Evolutionary conservation across 2,797 vertebrate genomes (phyloP).

Genomic region (Mastacembelus armatus): DNA sequence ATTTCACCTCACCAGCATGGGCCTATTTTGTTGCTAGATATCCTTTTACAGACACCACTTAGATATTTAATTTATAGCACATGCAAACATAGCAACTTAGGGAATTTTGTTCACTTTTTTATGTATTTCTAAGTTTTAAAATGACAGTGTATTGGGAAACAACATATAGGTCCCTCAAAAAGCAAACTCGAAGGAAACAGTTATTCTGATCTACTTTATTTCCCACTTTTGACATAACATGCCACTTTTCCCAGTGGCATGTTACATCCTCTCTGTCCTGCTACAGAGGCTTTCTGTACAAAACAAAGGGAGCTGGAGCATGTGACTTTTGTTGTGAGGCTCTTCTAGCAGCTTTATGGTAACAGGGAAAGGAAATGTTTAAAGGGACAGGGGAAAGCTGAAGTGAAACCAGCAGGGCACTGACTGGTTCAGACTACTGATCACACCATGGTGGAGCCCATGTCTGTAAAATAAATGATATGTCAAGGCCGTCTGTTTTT

Average conservation of each 20-base stretch:
- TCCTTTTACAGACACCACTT: no score
- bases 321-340: conserved; percentile 83
- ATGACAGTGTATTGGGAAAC: not conserved
- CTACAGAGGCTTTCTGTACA: conserved; percentile 29
- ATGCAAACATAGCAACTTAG: not conserved
- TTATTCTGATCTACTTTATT: not conserved
- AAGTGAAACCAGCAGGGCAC: conserved; percentile 41
- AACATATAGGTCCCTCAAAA: not conserved
- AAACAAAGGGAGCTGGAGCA: conserved; percentile 81
- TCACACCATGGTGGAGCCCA: conserved; percentile 15
- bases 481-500: not conserved
- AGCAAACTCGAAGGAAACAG: not conserved
- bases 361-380: conserved; percentile 70
- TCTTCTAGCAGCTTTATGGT: conserved; percentile 77
- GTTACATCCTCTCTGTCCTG: conserved; percentile 7
- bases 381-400: conserved; percentile 66
- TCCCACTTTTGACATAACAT: not conserved
- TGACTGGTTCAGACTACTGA: conserved; percentile 25
- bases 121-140: not conserved
- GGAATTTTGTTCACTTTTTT: not conserved
- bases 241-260: conserved; percentile 8
- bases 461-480: conserved; percentile 13
- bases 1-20: not conserved
- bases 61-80: no score
- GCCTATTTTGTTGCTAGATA: no score